phyloP scores from a whole-genome alignment of 1,140 invertebrate genomes.

The Euura lappo region DNA sequence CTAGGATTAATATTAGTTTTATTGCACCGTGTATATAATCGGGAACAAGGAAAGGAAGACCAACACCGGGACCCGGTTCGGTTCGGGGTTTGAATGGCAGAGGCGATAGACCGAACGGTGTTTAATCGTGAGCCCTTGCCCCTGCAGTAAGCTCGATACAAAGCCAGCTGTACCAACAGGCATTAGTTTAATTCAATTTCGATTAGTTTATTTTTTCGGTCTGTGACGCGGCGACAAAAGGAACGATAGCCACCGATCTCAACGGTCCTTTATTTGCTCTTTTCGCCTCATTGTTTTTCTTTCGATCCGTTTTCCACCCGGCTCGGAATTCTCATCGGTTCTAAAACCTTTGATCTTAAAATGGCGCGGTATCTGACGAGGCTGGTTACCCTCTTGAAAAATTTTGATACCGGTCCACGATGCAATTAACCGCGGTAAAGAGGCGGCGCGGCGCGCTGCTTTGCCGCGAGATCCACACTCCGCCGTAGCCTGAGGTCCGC shows the following conservation, averaged over 20 bases:
- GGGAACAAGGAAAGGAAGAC: too few relatives aligned
- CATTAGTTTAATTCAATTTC: conserved; percentile 45
- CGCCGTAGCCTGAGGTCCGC: too few relatives aligned
- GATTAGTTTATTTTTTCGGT: conserved; percentile 29
- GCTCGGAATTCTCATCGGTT: not conserved
- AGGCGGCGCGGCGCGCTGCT: not conserved
- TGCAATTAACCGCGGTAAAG: conserved; percentile 5
- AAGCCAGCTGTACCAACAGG: conserved; percentile 54
- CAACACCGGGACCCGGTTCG: too few relatives aligned
- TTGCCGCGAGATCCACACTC: not conserved
- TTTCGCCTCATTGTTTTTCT: too few relatives aligned
- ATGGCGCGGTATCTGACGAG: conserved; percentile 2
- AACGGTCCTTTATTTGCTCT: not conserved
- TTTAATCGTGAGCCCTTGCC: conserved; percentile 6
- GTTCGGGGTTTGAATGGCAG: too few relatives aligned
- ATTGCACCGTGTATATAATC: too few relatives aligned
- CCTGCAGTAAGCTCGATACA: conserved; percentile 34
- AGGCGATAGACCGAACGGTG: not conserved
- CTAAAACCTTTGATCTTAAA: not conserved
- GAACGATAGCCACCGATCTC: not conserved
- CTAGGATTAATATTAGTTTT: too few relatives aligned
- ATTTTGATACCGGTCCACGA: conserved; percentile 3
- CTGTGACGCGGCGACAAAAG: not conserved
- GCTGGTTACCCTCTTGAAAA: not conserved
- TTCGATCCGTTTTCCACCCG: too few relatives aligned